A percentile compares a stretch with the other conserved stretches of the same genome.
Evolutionary conservation across 2,888 invertebrate species (phyloP).

Genomic region (Athalia cordata): DNA sequence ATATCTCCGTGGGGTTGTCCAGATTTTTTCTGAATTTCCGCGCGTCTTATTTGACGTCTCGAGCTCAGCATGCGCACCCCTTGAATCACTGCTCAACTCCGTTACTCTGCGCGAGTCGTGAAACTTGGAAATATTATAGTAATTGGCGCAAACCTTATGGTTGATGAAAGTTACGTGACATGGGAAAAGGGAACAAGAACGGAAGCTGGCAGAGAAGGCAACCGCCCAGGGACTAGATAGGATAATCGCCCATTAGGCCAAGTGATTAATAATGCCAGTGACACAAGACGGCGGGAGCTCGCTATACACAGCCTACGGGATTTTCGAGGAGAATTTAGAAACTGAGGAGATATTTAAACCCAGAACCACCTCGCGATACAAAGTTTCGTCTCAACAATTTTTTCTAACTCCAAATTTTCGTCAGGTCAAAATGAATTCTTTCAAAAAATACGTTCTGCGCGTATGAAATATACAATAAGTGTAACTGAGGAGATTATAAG

Average conservation of each 20-base stretch:
- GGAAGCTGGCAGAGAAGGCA: slow-evolving; percentile 42
- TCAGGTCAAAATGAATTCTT: too few species aligned
- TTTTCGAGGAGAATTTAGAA: not conserved
- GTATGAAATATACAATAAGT: too few species aligned
- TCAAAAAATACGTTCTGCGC: too few species aligned
- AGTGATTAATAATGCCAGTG: slow-evolving; percentile 57
- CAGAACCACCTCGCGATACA: not conserved
- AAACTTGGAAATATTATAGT: slow-evolving; percentile 12
- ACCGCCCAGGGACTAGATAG: slow-evolving; percentile 50
- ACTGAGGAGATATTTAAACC: not conserved
- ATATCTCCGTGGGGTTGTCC: too few species aligned
- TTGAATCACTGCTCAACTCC: too few species aligned
- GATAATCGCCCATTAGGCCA: slow-evolving; percentile 57
- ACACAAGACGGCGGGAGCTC: slow-evolving; percentile 19
- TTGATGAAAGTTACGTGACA: not conserved
- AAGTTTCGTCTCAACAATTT: too few species aligned
- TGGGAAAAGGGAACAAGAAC: not conserved
- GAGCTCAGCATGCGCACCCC: too few species aligned
- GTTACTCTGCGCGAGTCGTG: not conserved
- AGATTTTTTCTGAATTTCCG: too few species aligned
- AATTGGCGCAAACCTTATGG: not conserved
- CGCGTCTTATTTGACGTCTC: too few species aligned
- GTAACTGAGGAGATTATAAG: too few species aligned
- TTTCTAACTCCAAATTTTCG: too few species aligned
- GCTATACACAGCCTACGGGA: not conserved